Conservation (phyloP, 2,888 invertebrate genomes). For the Drosophila incognita region DNA sequence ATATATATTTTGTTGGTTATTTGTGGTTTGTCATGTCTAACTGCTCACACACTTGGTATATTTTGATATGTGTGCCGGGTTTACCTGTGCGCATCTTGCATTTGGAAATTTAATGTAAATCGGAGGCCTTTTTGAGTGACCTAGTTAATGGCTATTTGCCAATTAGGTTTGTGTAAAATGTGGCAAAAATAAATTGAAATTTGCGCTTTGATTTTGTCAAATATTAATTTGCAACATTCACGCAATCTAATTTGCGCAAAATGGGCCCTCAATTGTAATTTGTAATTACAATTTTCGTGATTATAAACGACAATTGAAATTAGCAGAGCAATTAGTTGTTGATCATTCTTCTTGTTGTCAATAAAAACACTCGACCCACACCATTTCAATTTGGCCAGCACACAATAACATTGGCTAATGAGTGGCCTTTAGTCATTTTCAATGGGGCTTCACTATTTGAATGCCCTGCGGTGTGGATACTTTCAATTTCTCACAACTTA, state of each 20-base stretch:
- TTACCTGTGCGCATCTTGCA: not conserved
- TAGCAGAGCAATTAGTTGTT: constrained; percentile 76
- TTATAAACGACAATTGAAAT: constrained; percentile 74
- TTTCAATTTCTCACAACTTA: not conserved
- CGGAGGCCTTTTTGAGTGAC: not conserved
- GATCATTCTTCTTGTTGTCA: constrained; percentile 54
- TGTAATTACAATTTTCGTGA: constrained; percentile 78
- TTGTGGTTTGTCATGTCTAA: constrained; percentile 32
- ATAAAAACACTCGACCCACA: constrained; percentile 11
- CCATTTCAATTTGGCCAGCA: constrained; percentile 3
- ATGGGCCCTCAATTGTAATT: constrained; percentile 63
- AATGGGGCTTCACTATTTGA: constrained; percentile 19
- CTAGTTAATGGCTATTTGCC: constrained; percentile 19
- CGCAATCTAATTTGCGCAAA: constrained; percentile 67
- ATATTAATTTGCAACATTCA: constrained; percentile 74
- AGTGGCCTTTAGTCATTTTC: constrained; percentile 48
- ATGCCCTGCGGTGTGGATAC: constrained; percentile 25
- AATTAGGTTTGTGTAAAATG: constrained; percentile 35
- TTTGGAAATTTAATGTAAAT: constrained; percentile 13
- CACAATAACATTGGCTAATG: constrained; percentile 62
- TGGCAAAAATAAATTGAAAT: constrained; percentile 46
- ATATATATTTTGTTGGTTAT: constrained; percentile 4
- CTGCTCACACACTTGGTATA: constrained; percentile 8
- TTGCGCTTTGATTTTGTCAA: constrained; percentile 47
- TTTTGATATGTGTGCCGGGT: not conserved